phyloP scores from a whole-genome alignment of 2,113 vertebrate genomes.

The Tor tambroides region DNA sequence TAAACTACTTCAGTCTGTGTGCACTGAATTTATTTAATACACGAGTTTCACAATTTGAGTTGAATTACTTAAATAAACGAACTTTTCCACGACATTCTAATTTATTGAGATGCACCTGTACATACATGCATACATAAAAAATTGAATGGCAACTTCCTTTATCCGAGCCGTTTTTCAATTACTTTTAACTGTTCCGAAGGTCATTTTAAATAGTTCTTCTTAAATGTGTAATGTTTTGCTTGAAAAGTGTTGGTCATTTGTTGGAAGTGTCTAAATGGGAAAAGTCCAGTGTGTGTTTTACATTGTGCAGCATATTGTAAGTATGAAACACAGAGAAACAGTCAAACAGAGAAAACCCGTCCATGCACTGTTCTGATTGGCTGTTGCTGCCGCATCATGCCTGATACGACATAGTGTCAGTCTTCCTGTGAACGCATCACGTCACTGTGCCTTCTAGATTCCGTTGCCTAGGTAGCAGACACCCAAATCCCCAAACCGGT shows the following conservation, averaged over 20 bases:
- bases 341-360: background rate
- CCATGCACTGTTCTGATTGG: background rate
- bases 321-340: too few species aligned
- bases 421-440: slow-evolving; percentile 34
- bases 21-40: too few species aligned
- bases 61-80: too few species aligned
- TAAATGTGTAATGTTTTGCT: background rate
- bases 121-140: too few species aligned
- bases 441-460: slow-evolving; percentile 12
- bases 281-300: background rate
- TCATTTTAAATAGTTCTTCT: background rate
- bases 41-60: too few species aligned
- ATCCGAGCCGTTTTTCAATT: background rate
- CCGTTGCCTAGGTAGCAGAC: slow-evolving; percentile 67
- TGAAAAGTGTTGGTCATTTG: background rate
- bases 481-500: slow-evolving; percentile 54
- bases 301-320: too few species aligned
- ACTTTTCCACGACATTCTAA: too few species aligned
- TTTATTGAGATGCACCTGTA: too few species aligned
- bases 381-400: background rate
- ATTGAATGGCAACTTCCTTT: background rate
- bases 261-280: background rate
- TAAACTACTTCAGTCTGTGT: too few species aligned
- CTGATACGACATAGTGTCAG: background rate
- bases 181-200: background rate